These are phyloP conservation scores for Zygothrica quintamaculata DNA, from an alignment of 2,888 invertebrate species.

Conservation along the genomic window DNA sequence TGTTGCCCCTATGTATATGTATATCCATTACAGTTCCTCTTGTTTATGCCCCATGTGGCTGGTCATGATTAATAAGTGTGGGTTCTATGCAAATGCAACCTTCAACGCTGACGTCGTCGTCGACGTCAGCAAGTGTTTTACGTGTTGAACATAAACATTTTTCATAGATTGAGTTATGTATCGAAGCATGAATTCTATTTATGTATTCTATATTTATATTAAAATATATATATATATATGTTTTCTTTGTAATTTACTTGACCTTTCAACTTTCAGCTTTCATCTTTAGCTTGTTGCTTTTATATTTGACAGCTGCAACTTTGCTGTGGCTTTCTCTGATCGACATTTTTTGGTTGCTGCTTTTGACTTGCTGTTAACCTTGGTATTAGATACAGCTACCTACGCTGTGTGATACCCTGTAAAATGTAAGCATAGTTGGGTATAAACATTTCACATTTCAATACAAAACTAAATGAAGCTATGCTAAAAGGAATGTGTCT, in stretches of 20 bases:
- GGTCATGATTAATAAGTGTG: conserved; percentile 48
- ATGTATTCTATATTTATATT: too few species aligned
- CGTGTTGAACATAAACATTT: conserved; percentile 38
- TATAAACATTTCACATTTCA: neutral
- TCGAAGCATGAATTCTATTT: too few species aligned
- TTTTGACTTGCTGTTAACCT: conserved; percentile 1
- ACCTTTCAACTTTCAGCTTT: neutral
- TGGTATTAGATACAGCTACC: neutral
- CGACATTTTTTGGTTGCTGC: neutral
- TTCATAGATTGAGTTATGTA: neutral
- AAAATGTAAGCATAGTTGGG: neutral
- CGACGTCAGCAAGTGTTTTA: conserved; percentile 23
- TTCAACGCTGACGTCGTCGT: too few species aligned
- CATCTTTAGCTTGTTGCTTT: conserved; percentile 4
- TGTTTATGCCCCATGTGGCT: conserved; percentile 7
- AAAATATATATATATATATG: neutral
- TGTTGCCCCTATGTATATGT: neutral
- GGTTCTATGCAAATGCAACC: conserved; percentile 31
- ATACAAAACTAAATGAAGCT: too few species aligned
- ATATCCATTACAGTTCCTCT: neutral
- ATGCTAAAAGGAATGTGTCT: too few species aligned
- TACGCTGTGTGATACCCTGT: conserved; percentile 4
- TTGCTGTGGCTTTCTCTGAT: conserved; percentile 8
- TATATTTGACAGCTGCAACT: neutral
- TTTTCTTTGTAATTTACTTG: neutral